phyloP scores from a whole-genome alignment of 2,888 invertebrate species.

The Nemotelus nigrinus region DNA sequence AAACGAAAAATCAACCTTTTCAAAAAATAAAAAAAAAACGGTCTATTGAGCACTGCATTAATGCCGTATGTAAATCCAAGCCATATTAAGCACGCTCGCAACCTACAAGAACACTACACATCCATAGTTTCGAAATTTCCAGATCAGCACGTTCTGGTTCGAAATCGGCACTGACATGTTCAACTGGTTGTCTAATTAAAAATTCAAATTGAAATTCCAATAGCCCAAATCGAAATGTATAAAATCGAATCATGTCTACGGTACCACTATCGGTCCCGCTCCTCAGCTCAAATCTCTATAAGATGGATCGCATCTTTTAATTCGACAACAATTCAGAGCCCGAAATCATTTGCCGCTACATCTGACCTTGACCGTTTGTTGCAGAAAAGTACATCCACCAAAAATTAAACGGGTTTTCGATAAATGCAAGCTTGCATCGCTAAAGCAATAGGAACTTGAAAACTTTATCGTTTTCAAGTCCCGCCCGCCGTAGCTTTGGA shows the following conservation, averaged over 20 bases:
- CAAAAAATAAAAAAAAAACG: too few relatives aligned
- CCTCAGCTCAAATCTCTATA: not conserved
- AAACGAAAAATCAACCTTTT: too few relatives aligned
- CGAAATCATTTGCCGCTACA: conserved; percentile 5
- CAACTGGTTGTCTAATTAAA: conserved; percentile 40
- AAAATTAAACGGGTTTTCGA: conserved; percentile 15
- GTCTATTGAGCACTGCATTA: too few relatives aligned
- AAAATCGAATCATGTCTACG: conserved; percentile 29
- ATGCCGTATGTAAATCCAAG: too few relatives aligned
- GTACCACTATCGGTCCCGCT: not conserved
- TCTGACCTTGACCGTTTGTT: conserved; percentile 36
- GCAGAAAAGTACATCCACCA: conserved; percentile 29
- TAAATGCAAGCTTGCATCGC: conserved; percentile 17
- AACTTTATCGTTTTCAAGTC: not conserved
- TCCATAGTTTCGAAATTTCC: too few relatives aligned
- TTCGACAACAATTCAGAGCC: not conserved
- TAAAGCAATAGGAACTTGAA: not conserved
- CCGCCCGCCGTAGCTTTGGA: not conserved
- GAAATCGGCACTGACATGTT: not conserved
- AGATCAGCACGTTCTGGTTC: not conserved
- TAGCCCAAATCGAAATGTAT: conserved; percentile 35
- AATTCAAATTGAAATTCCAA: conserved; percentile 37
- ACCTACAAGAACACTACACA: too few relatives aligned
- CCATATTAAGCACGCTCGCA: too few relatives aligned
- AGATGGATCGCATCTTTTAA: not conserved